Evolutionary conservation across 2,113 vertebrate species (phyloP).

Genomic region (Sakesphorus luctuosus): DNA sequence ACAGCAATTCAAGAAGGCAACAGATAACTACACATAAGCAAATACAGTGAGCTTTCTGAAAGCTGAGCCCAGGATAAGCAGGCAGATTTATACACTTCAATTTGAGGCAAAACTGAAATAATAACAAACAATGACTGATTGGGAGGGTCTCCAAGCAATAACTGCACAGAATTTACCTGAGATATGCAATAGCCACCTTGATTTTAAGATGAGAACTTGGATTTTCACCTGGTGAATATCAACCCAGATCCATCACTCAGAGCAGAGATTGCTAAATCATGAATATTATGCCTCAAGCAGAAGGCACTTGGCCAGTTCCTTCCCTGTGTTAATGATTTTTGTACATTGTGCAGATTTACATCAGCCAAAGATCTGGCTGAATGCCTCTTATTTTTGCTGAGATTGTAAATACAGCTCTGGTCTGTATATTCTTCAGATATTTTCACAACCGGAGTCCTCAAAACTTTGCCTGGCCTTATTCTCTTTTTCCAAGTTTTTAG

Average conservation of each 20-base stretch:
- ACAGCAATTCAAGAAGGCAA: background rate
- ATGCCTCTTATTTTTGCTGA: conserved; percentile 36
- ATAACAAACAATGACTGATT: background rate
- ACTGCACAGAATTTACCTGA: background rate
- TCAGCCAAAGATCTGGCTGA: conserved; percentile 20
- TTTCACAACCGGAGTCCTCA: background rate
- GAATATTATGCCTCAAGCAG: background rate
- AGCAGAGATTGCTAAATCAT: conserved; percentile 29
- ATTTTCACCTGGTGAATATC: conserved; percentile 40
- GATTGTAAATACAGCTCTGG: conserved; percentile 7
- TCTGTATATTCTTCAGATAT: background rate
- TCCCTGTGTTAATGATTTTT: conserved; percentile 40
- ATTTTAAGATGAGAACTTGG: background rate
- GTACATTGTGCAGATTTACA: conserved; percentile 40
- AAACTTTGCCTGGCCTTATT: background rate
- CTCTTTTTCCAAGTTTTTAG: background rate
- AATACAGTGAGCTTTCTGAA: background rate
- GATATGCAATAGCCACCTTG: background rate
- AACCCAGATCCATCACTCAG: background rate
- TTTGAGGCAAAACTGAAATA: background rate
- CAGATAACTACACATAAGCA: background rate
- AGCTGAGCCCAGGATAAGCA: background rate
- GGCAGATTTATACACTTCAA: background rate
- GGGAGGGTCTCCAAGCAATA: background rate
- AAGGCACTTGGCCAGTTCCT: conserved; percentile 36